Percentiles rank a stretch among this genome's conserved stretches.
phyloP scores from a whole-genome alignment of 2,113 vertebrate species.

The Pangasianodon gigas region DNA sequence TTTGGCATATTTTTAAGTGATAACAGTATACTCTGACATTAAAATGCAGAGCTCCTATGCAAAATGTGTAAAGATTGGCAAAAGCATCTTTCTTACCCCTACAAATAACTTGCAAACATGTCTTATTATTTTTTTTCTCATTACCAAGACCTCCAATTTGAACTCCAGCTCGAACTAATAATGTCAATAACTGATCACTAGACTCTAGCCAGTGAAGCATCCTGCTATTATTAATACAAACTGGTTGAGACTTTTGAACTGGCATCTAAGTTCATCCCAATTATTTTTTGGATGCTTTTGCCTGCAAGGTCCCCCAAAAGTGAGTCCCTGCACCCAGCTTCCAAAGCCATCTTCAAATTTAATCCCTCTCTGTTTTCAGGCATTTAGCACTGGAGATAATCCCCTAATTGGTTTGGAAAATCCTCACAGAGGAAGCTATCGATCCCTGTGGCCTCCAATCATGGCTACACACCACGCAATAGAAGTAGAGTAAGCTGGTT shows the following conservation, averaged over 20 bases:
- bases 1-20: too few relatives aligned
- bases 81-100: not conserved
- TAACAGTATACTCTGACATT: not conserved
- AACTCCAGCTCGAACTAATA: not conserved
- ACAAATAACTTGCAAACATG: not conserved
- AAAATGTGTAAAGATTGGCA: not conserved
- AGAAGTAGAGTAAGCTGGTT: slow-evolving; percentile 65
- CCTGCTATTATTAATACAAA: not conserved
- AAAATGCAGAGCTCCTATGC: not conserved
- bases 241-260: not conserved
- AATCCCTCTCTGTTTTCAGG: slow-evolving; percentile 64
- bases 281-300: not conserved
- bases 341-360: slow-evolving; percentile 11
- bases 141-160: not conserved
- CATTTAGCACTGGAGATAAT: slow-evolving; percentile 68
- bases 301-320: not conserved
- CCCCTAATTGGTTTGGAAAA: slow-evolving; percentile 74
- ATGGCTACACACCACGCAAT: slow-evolving; percentile 41
- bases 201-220: not conserved
- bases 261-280: not conserved
- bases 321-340: too few relatives aligned
- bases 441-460: slow-evolving; percentile 67
- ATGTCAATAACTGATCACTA: not conserved
- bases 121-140: not conserved
- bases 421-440: slow-evolving; percentile 70